phyloP scores from a whole-genome alignment of 2,888 invertebrate species.

The Epirrita christyi region DNA sequence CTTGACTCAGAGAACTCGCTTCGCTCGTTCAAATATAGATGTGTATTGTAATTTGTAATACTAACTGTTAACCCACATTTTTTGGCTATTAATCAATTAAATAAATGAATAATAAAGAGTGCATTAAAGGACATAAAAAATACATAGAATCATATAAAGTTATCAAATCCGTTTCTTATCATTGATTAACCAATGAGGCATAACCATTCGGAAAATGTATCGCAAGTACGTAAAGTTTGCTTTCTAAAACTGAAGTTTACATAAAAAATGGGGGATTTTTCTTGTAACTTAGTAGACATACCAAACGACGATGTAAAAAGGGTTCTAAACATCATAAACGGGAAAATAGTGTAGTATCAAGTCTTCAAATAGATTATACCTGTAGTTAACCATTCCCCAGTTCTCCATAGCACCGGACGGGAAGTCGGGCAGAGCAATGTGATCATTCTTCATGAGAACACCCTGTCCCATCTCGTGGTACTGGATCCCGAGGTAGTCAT shows the following conservation, averaged over 20 bases:
- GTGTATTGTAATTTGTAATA: neutral
- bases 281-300: too few relatives aligned
- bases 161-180: constrained; percentile 1
- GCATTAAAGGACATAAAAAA: too few relatives aligned
- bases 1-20: too few relatives aligned
- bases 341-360: too few relatives aligned
- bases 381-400: constrained; percentile 93
- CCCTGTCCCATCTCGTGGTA: constrained; percentile 84
- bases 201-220: neutral
- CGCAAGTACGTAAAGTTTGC: neutral
- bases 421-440: constrained; percentile 92
- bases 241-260: too few relatives aligned
- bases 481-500: constrained; percentile 82
- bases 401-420: constrained; percentile 94
- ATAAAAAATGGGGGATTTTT: too few relatives aligned
- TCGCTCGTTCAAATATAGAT: too few relatives aligned
- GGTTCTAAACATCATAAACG: too few relatives aligned
- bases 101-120: neutral
- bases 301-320: too few relatives aligned
- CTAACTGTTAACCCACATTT: neutral
- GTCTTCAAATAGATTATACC: constrained; percentile 58
- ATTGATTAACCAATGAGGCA: constrained; percentile 3
- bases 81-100: neutral
- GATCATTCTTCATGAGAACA: constrained; percentile 84
- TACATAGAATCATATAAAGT: neutral